Percentiles rank a stretch among this genome's conserved stretches.
phyloP scores from a whole-genome alignment of 2,888 invertebrate genomes.

The Cosmia pyralina region DNA sequence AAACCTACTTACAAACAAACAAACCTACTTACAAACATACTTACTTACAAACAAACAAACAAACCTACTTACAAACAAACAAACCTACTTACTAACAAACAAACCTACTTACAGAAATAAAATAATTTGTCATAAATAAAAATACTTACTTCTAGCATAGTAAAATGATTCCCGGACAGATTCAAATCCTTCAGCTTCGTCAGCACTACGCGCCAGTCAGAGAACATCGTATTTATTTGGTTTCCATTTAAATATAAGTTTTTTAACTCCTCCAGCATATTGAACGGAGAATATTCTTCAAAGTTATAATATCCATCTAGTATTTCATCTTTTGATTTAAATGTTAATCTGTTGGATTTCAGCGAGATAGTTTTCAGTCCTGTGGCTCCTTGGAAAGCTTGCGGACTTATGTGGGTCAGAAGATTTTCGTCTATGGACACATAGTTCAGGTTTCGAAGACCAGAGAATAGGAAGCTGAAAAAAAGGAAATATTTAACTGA shows the following conservation, averaged over 20 bases:
- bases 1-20: too few species aligned
- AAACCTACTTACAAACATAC: too few species aligned
- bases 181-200: conserved; percentile 23
- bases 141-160: conserved; percentile 35
- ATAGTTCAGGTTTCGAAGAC: conserved; percentile 37
- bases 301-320: background rate
- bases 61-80: too few species aligned
- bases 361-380: conserved; percentile 55
- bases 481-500: too few species aligned
- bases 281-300: conserved; percentile 25
- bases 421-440: conserved; percentile 64
- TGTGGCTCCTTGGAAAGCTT: conserved; percentile 34
- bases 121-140: too few species aligned
- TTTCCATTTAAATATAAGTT: conserved; percentile 45
- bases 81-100: too few species aligned
- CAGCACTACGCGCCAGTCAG: conserved; percentile 41
- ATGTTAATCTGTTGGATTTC: conserved; percentile 61
- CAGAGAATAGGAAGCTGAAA: conserved; percentile 60
- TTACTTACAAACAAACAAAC: too few species aligned
- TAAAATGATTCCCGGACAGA: conserved; percentile 42
- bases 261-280: conserved; percentile 14
- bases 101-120: too few species aligned
- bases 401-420: conserved; percentile 44
- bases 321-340: background rate
- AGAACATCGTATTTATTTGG: conserved; percentile 36